Evolutionary conservation across 2,797 vertebrate species (phyloP).

Genomic region (Clarias platycephalus): DNA sequence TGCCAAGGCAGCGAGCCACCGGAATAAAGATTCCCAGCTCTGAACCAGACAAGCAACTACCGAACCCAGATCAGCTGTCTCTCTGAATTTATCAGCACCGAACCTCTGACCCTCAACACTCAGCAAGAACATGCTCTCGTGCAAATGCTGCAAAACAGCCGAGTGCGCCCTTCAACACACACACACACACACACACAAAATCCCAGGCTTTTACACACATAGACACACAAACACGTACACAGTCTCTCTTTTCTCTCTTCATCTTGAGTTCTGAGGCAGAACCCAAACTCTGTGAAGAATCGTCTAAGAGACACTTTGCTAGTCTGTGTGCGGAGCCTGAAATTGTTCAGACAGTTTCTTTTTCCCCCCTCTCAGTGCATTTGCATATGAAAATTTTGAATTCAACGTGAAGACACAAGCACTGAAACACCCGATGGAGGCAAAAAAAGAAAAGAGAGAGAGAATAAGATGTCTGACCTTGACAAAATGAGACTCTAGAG

Average conservation of each 20-base stretch:
- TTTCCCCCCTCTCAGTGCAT: neutral
- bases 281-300: neutral
- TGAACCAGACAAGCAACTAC: neutral
- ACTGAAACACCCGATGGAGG: too few species aligned
- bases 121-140: neutral
- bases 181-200: neutral
- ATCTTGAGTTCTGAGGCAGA: neutral
- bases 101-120: conserved; percentile 6
- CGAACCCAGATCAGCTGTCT: conserved; percentile 21
- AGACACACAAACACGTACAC: neutral
- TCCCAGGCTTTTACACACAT: too few species aligned
- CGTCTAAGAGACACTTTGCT: neutral
- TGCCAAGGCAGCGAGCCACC: neutral
- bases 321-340: neutral
- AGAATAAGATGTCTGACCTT: neutral
- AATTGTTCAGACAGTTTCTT: neutral
- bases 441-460: neutral
- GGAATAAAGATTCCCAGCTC: neutral
- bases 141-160: conserved; percentile 5
- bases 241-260: neutral
- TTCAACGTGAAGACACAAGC: neutral
- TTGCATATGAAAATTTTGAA: neutral
- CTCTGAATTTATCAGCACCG: conserved; percentile 6
- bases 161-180: neutral
- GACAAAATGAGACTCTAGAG: neutral